Evolutionary conservation across 2,888 invertebrate genomes (phyloP), one percentile per base, ranked within the genome.

Genomic region (Phortica okadai): DNA sequence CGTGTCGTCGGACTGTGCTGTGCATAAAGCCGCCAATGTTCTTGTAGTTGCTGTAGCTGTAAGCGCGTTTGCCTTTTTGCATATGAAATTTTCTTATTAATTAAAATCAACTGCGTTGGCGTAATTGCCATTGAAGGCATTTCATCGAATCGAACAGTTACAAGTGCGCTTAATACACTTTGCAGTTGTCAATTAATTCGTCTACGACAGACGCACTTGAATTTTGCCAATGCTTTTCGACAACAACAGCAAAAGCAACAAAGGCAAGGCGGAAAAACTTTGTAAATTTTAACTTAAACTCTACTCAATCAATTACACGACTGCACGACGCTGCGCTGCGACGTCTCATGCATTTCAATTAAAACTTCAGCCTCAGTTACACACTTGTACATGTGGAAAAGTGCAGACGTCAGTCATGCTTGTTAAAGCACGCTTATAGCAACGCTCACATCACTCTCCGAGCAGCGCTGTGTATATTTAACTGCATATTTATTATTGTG

Each of bases 231-330:
- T 50, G 8, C 50, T 8, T 45, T 45, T 45, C 45, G 10, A 45
- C 45, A 45, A 45, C 45, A 45, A 45, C 45, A 45, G 45, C 45
- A 45, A 45, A 0, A 45, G 0, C 10, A 6, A 45, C 6, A 8
- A 45, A 58, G 58, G 6, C 6, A 8, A n/a, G 8, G 58, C 58
- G 21, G 21, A 21, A 33, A 33, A 50, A 50, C 50, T 50, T 50
- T n/a, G 66, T n/a, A 42, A 25, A 33, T 41, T 11, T 80, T 74
- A 82, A 80, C 82, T 84, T 79, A 78, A 84, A 81, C 80, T 83
- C 83, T 82, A 84, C 83, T 85, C 84, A 85, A 85, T 86, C 87
- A 86, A 86, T 86, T 83, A 84, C 76, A 76, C 79, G 74, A 74
- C 75, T 14, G 74, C 75, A 21, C 21, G 21, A 21, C 21, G 21